These are phyloP conservation scores for Pogona vitticeps DNA, from an alignment of 2,113 vertebrate genomes.

Conservation along the genomic window DNA sequence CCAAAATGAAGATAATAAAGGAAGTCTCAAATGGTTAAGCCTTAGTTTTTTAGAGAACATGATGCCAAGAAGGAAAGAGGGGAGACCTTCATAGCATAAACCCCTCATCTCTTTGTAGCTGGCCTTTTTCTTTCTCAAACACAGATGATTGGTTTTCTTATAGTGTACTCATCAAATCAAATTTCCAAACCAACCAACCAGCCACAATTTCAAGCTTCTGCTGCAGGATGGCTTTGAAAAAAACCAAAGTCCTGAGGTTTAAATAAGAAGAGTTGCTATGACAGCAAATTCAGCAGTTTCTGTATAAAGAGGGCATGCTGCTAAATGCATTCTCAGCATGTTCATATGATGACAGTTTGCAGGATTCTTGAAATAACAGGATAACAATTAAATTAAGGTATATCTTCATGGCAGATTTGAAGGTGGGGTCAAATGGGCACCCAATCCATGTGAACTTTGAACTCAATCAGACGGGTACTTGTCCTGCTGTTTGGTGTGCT, in stretches of 20 bases:
- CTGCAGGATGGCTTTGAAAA: neutral
- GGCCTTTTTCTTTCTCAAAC: neutral
- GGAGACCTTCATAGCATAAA: neutral
- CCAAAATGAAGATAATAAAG: slow-evolving; percentile 6
- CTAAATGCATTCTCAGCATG: slow-evolving; percentile 6
- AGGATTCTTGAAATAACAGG: neutral
- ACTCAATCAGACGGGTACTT: too few relatives aligned
- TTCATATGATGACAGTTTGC: neutral
- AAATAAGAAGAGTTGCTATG: slow-evolving; percentile 6
- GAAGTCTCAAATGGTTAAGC: neutral
- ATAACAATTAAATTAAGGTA: slow-evolving; percentile 4
- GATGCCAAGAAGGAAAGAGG: neutral
- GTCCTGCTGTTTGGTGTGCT: too few relatives aligned
- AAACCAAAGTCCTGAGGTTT: neutral
- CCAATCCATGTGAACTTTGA: too few relatives aligned
- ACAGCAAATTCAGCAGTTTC: neutral
- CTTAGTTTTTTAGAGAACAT: neutral
- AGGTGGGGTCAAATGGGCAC: neutral
- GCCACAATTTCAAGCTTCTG: neutral
- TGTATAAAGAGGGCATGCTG: neutral
- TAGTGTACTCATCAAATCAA: neutral
- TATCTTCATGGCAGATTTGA: neutral
- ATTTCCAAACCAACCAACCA: neutral
- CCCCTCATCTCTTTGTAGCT: neutral
- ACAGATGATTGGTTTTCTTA: neutral